phyloP scores from a whole-genome alignment of 2,888 invertebrate genomes.

The Acrobasis suavella region DNA sequence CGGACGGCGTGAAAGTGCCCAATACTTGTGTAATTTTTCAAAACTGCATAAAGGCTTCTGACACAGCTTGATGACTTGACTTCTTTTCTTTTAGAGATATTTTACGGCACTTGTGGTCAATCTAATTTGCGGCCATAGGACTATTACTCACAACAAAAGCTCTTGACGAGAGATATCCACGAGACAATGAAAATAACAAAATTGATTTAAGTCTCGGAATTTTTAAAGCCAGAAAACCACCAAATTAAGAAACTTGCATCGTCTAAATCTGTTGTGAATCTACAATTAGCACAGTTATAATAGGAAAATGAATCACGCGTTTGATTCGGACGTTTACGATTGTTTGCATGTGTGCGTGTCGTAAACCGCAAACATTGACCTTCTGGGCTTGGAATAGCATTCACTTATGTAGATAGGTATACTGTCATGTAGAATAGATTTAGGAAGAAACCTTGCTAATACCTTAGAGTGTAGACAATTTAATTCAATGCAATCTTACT shows the following conservation, averaged over 20 bases:
- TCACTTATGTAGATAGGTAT: slow-evolving; percentile 35
- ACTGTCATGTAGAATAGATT: neutral
- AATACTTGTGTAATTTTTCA: no score
- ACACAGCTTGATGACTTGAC: no score
- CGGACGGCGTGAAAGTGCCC: no score
- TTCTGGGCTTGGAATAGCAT: slow-evolving; percentile 60
- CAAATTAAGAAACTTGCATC: slow-evolving; percentile 19
- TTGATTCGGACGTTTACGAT: slow-evolving; percentile 41
- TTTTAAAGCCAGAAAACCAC: neutral
- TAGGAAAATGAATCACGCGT: slow-evolving; percentile 40
- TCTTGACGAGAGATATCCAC: no score
- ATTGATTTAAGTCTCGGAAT: no score
- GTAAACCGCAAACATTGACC: slow-evolving; percentile 70
- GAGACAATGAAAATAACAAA: no score
- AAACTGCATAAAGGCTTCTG: no score
- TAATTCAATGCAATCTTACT: no score
- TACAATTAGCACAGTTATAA: slow-evolving; percentile 39
- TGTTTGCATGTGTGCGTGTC: slow-evolving; percentile 38
- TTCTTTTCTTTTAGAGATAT: neutral
- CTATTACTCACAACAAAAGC: no score
- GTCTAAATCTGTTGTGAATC: slow-evolving; percentile 34
- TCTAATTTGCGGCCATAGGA: no score
- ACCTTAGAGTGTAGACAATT: no score
- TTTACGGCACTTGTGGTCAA: neutral
- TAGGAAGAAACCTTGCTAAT: neutral